A percentile compares a stretch with the other conserved stretches of the same genome.
phyloP scores from a whole-genome alignment of 2,113 vertebrate species.

The Grantiella picta region DNA sequence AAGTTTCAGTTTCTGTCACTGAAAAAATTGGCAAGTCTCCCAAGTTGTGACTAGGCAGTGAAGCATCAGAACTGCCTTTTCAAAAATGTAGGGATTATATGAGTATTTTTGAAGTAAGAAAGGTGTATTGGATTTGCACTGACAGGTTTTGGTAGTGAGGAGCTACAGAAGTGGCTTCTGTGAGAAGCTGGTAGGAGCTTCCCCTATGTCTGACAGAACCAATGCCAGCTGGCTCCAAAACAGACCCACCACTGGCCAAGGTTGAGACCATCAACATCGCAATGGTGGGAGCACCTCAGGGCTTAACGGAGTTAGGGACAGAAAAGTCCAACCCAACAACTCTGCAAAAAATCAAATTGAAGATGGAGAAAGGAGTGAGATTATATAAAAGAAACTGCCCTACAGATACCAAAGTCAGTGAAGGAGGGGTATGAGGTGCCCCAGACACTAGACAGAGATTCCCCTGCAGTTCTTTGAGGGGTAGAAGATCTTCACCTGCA shows the following conservation, averaged over 20 bases:
- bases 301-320: not conserved
- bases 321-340: not conserved
- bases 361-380: not conserved
- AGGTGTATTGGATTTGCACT: not conserved
- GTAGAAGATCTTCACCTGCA: no score
- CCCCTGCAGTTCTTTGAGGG: not conserved
- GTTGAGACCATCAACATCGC: rapidly evolving
- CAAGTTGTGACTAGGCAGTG: not conserved
- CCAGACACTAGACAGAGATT: not conserved
- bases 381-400: not conserved
- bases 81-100: not conserved
- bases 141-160: rapidly evolving
- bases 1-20: not conserved
- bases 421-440: not conserved
- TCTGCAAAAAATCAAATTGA: not conserved
- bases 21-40: not conserved
- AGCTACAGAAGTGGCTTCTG: not conserved
- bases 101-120: not conserved
- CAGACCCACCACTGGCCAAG: rapidly evolving
- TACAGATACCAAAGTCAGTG: not conserved
- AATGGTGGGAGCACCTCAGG: not conserved
- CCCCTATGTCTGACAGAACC: not conserved
- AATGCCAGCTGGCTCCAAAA: not conserved
- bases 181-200: not conserved
- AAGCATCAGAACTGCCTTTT: not conserved